Evolutionary conservation across 1,140 invertebrate species (phyloP), one percentile per base, ranked within the genome.

Genomic region (Pseudomyrmex sp.): DNA sequence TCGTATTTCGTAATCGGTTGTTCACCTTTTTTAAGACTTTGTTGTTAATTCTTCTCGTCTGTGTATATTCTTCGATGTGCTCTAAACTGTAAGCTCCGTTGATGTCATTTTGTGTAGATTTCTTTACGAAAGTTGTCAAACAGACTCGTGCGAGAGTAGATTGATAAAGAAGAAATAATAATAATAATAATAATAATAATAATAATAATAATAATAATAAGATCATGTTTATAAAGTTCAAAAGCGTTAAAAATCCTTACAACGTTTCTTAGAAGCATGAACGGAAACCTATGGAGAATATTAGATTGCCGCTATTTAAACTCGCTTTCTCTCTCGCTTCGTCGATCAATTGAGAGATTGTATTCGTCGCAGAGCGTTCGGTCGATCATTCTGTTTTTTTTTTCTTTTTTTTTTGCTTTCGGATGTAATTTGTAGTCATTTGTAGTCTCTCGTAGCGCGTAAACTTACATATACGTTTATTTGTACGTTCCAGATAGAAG

Each of bases 261-360:
- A 56, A 75, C 62, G 56, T 88, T 88, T 88, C 86, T 88, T 88
- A 85, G 87, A 85, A 85, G 80, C 66, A 70, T 59, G 56, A 80
- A 80, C 75, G 54, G 72, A 88, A 88, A 85, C 56, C 72, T 88
- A 82, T 88, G 86, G 83, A 88, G 88, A 68, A 83, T 75, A 82
- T 88, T 35, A 88, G 87, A 85, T 88, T 73, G 66, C 86, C 54
- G 66, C 86, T 85, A 82, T 75, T 82, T 85, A 87, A 84, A 84
- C 62, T 15, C 48, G 44, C 46, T 83, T 70, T 86, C 87, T 88
- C 87, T 88, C 72, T 66, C 54, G 68, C 83, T 88, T 88, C 35
- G 56, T 88, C 76, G 10, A 20, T 84, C 74, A 44, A 72, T 79
- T 66, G 65, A 70, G 56, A 50, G 66, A 35, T 35, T 80, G 52